These are phyloP conservation scores for Penaeus chinensis DNA, from an alignment of 1,140 invertebrate species.

Conservation along the genomic window DNA sequence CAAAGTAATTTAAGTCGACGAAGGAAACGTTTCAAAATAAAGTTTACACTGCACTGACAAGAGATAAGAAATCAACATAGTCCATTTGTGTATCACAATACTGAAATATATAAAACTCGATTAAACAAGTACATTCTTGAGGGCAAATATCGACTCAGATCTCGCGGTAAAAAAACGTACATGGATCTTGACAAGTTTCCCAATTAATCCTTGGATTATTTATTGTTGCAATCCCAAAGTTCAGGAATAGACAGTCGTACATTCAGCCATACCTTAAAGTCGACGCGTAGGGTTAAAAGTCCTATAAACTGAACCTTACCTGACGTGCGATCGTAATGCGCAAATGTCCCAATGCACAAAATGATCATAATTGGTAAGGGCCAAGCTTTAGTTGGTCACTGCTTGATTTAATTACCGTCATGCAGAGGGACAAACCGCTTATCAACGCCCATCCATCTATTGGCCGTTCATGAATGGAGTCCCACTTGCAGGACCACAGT, in stretches of 20 bases:
- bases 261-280: no score
- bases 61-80: no score
- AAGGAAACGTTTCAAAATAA: no score
- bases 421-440: neutral
- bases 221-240: constrained; percentile 12
- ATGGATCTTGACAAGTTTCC: neutral
- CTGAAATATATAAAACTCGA: no score
- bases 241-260: neutral
- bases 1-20: no score
- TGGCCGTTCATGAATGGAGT: constrained; percentile 20
- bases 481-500: neutral
- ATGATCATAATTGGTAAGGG: constrained; percentile 9
- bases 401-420: constrained; percentile 32
- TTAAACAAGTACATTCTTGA: no score
- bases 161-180: neutral
- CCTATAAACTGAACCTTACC: neutral
- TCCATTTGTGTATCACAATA: no score
- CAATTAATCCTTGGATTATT: constrained; percentile 21
- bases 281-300: no score
- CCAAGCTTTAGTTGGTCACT: constrained; percentile 13
- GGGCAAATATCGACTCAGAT: no score
- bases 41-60: no score
- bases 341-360: constrained; percentile 2
- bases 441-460: constrained; percentile 31
- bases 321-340: neutral